Base-by-base conservation (phyloP, 1,140 invertebrate genomes). In the Plectrocnemia conspersa region DNA sequence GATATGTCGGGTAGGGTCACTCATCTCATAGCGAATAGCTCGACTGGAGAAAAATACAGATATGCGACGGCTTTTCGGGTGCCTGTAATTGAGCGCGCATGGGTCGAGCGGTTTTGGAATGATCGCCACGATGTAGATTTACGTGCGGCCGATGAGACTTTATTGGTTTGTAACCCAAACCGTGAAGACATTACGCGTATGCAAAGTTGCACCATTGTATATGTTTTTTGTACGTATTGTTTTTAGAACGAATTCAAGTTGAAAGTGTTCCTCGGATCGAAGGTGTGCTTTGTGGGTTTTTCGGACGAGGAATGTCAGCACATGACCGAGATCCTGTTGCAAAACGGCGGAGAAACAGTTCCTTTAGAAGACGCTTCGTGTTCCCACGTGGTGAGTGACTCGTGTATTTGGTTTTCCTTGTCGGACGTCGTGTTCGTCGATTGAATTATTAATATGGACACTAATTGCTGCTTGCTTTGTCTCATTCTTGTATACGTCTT, bases 271-370 rank as follows among this genome's bases (percentile, higher is more conserved):
- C 83, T 87, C 66, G 89, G 89, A 1, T 85, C 89, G 18, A 82
- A 80, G 63, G 81, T 97, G 16, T 88, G 87, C 70, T 96, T 97
- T 68, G 78, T 87, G 64, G 93, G 93, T 3, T 97, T 97, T 72
- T 79, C 86, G 1, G 80, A 86, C 45, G 89, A 91, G 59, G 93
- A 97, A 68, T 83, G 86, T 65, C 81, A 83, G 64, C 89, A 96
- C 66, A 96, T 97, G 93, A 82, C 82, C 35, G 91, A 95, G 67
- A 80, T 95, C 32, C 79, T 94, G 25, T 76, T 84, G 56, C 81
- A 85, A 64, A 93, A 95, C 72, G 91, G 91, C 53, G 93, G 92
- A 41, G 79, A 79, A 59, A 74, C 83, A 38, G 84, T 84, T 36
- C 74, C 82, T 52, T 70, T 86, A 35, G 84, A 88, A 56, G 89